Percentiles rank a stretch among this genome's conserved stretches.
Conservation (phyloP, 2,888 invertebrate genomes). For the Imbricaverruca yamaguchii region DNA sequence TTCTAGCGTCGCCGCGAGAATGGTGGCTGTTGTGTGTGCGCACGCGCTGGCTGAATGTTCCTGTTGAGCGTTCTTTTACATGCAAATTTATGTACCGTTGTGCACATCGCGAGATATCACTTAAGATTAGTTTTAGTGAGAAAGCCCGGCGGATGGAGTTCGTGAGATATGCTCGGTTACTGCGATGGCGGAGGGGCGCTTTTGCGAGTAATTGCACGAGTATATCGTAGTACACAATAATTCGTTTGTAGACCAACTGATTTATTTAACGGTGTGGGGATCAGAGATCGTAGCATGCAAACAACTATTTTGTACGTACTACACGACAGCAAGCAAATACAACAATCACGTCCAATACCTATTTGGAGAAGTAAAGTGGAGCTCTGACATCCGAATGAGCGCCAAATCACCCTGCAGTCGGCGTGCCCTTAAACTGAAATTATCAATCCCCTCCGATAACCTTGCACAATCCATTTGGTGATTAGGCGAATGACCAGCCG, state of each 20-base stretch:
- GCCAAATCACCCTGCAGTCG: no score
- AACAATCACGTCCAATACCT: background rate
- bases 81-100: conserved; percentile 3
- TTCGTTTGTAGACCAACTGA: conserved; percentile 13
- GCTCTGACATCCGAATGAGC: no score
- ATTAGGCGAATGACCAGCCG: no score
- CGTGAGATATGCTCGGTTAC: background rate
- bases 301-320: conserved; percentile 7
- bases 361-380: no score
- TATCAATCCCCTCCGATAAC: no score
- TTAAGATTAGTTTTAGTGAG: conserved; percentile 16
- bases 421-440: no score
- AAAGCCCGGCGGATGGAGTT: background rate
- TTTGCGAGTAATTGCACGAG: conserved; percentile 2
- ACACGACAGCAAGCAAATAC: conserved; percentile 14
- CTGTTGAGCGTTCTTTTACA: conserved; percentile 11
- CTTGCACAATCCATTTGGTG: no score
- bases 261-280: conserved; percentile 21
- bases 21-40: background rate
- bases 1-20: background rate
- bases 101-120: background rate
- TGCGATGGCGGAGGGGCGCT: background rate
- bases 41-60: no score
- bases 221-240: conserved; percentile 6
- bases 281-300: conserved; percentile 16